These are phyloP conservation scores for Leptopilina syphax DNA, from an alignment of 2,888 invertebrate genomes.

Conservation along the genomic window DNA sequence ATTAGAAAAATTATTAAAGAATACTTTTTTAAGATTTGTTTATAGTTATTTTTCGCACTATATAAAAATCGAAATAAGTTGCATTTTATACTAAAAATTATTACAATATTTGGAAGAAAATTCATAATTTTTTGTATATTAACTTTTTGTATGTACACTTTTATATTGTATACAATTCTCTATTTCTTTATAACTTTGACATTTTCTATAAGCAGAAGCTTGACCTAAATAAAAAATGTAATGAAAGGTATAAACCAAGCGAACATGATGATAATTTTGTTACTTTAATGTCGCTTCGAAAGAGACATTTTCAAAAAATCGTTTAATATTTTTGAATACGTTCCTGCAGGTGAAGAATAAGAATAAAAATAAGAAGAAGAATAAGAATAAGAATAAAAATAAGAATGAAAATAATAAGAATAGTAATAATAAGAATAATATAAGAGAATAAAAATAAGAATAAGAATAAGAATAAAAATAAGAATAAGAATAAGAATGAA, in stretches of 20 bases:
- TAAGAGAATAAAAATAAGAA: background rate
- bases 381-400: background rate
- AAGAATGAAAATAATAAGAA: no score
- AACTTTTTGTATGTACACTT: no score
- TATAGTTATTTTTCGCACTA: no score
- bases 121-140: no score
- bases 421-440: no score
- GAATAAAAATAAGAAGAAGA: background rate
- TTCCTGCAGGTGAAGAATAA: background rate
- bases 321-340: no score
- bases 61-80: no score
- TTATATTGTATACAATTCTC: background rate
- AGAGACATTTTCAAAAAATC: no score
- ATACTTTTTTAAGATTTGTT: no score
- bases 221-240: slow-evolving; percentile 23
- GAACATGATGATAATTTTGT: slow-evolving; percentile 4
- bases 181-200: background rate
- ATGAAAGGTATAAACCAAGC: slow-evolving; percentile 4
- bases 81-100: no score
- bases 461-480: background rate
- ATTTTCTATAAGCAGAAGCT: slow-evolving; percentile 18
- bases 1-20: no score
- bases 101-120: no score
- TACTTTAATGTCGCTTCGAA: slow-evolving; percentile 8
- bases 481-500: background rate